Conservation (phyloP, 2,888 invertebrate genomes). For the Macropis europaea region DNA sequence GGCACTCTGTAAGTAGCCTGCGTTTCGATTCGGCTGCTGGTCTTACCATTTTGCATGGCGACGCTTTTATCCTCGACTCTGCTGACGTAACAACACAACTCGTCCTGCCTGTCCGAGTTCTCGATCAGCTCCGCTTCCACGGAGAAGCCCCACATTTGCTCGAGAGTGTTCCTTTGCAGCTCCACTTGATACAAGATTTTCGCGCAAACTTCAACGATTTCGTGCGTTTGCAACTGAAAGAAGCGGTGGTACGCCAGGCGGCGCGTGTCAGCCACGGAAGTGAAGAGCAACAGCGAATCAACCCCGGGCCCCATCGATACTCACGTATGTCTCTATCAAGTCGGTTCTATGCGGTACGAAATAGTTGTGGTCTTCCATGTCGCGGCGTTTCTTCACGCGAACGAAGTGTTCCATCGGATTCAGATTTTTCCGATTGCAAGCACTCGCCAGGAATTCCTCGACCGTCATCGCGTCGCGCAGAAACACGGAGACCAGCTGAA, state of each 20-base stretch:
- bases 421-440: slow-evolving; percentile 94
- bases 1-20: too few relatives aligned
- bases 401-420: slow-evolving; percentile 98
- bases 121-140: slow-evolving; percentile 98
- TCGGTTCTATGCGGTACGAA: slow-evolving; percentile 97
- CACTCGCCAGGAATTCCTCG: slow-evolving; percentile 95
- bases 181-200: slow-evolving; percentile 98
- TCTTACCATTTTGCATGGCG: slow-evolving; percentile 96
- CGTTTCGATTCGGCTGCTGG: too few relatives aligned
- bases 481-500: slow-evolving; percentile 88
- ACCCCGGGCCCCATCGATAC: slow-evolving; percentile 80
- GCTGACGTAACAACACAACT: slow-evolving; percentile 98
- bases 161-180: slow-evolving; percentile 92
- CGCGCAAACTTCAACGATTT: slow-evolving; percentile 97
- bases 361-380: slow-evolving; percentile 97
- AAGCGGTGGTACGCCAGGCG: neutral
- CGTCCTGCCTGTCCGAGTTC: slow-evolving; percentile 97
- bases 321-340: slow-evolving; percentile 96
- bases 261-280: neutral
- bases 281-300: neutral
- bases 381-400: slow-evolving; percentile 94
- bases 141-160: slow-evolving; percentile 99
- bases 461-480: slow-evolving; percentile 96
- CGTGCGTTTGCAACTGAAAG: slow-evolving; percentile 92
- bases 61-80: slow-evolving; percentile 97